Percentiles rank a stretch among this genome's conserved stretches.
phyloP scores from a whole-genome alignment of 2,113 vertebrate genomes.

The Puntigrus tetrazona region DNA sequence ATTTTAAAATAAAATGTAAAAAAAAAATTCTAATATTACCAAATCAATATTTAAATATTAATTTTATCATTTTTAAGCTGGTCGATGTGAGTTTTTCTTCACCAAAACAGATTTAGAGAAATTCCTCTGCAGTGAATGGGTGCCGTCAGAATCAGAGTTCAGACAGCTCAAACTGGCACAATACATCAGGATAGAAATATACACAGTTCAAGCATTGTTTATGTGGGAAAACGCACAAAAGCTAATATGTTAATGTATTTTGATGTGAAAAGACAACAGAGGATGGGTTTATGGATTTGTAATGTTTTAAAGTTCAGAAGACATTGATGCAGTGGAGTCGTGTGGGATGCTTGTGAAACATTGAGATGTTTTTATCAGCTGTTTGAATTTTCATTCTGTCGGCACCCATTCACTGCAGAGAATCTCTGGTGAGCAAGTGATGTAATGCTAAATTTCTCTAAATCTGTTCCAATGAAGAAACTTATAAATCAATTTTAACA shows the following conservation, averaged over 20 bases:
- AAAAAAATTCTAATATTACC: not conserved
- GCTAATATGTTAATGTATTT: not conserved
- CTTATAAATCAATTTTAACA: not conserved
- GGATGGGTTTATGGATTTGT: not conserved
- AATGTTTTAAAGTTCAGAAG: not conserved
- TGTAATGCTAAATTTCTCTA: not conserved
- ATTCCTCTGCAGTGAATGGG: too few relatives aligned
- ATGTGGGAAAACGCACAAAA: not conserved
- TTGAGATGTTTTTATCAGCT: not conserved
- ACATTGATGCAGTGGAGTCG: not conserved
- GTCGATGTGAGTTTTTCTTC: too few relatives aligned
- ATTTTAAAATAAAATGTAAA: not conserved
- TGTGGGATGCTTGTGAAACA: not conserved
- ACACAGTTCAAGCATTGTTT: not conserved
- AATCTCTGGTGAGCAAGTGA: too few relatives aligned
- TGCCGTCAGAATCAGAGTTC: too few relatives aligned
- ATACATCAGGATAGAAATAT: not conserved
- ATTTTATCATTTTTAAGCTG: not conserved
- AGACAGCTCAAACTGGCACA: not conserved
- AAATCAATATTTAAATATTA: not conserved
- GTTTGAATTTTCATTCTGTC: not conserved
- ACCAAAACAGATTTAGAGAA: too few relatives aligned
- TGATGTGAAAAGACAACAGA: not conserved
- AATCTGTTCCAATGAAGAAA: not conserved
- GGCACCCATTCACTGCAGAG: not conserved